Evolutionary conservation across 2,888 invertebrate genomes (phyloP), one percentile per base, ranked within the genome.

Genomic region (Gnatocerus cornutus): DNA sequence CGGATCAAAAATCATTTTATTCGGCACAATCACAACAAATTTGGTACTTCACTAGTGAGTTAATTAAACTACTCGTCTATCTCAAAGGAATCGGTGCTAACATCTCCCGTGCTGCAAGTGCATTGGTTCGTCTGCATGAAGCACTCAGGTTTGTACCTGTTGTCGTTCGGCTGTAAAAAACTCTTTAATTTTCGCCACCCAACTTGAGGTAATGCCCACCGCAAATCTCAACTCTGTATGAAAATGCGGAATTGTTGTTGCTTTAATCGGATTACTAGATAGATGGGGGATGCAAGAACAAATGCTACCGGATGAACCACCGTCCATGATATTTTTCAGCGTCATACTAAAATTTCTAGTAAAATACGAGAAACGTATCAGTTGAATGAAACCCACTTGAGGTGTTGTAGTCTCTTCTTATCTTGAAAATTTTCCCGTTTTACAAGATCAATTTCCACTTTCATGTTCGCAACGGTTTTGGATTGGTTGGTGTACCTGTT

Each of bases 381-480:
- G 6, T 1, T 33, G 12, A n/a, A n/a, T n/a, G 21, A 21, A 21
- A 21, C 53, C 13, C 46, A 70, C 70, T 70, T 62, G 8, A 70
- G 30, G n/a, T 67, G 43, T 14, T 55, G 39, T 37, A 65, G 33
- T 45, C 10, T 66, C 37, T 39, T 66, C 30, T 70, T 70, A 27
- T 70, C 66, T 13, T 61, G 21, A 10, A 48, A 10, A 43, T 62
- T 66, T 37, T 70, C 62, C 45, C 27, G 10, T 13, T 50, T 66
- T 4, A 61, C 55, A 16, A 50, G 16, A 50, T 67, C 29, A 13
- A 70, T 70, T 13, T 62, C 59, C 43, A 67, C 14, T 10, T 37
- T 45, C 70, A 70, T 70, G 27, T 66, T 70, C 0, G 46, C 66
- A 10, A 70, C 56, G 30, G 66, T 70, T 21, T 66, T 70, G 10